These are phyloP conservation scores for Larimichthys polyactis DNA, from an alignment of 2,113 vertebrate genomes.

Conservation along the genomic window DNA sequence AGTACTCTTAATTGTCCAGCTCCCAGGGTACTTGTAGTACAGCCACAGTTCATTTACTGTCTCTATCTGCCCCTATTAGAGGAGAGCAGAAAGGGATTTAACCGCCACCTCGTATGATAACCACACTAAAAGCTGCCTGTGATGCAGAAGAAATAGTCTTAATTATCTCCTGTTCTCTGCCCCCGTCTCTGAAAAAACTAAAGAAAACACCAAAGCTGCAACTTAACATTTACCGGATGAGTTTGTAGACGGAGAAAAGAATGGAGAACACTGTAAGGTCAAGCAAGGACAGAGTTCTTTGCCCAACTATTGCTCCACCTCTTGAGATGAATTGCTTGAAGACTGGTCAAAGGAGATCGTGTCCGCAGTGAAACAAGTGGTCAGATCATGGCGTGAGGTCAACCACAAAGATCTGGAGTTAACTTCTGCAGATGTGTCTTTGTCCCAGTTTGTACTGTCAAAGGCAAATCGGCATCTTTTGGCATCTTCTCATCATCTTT, in stretches of 20 bases:
- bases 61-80: constrained; percentile 63
- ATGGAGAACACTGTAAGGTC: neutral
- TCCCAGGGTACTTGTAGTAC: constrained; percentile 69
- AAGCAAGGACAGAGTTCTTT: neutral
- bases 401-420: no score
- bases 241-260: neutral
- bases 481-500: neutral
- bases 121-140: constrained; percentile 50
- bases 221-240: neutral
- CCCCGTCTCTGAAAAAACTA: neutral
- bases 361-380: neutral
- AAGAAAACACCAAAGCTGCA: neutral
- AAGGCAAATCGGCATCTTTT: neutral
- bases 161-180: constrained; percentile 36
- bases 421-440: neutral
- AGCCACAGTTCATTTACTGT: constrained; percentile 71
- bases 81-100: constrained; percentile 49
- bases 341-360: neutral
- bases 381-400: neutral
- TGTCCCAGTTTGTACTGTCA: neutral
- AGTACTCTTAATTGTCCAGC: constrained; percentile 62
- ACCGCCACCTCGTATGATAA: constrained; percentile 44
- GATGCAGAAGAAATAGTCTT: constrained; percentile 33
- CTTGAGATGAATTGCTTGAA: neutral
- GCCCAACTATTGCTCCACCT: neutral